These are phyloP conservation scores for Sebastes baramenuke DNA, from an alignment of 2,797 vertebrate species.

Conservation along the genomic window DNA sequence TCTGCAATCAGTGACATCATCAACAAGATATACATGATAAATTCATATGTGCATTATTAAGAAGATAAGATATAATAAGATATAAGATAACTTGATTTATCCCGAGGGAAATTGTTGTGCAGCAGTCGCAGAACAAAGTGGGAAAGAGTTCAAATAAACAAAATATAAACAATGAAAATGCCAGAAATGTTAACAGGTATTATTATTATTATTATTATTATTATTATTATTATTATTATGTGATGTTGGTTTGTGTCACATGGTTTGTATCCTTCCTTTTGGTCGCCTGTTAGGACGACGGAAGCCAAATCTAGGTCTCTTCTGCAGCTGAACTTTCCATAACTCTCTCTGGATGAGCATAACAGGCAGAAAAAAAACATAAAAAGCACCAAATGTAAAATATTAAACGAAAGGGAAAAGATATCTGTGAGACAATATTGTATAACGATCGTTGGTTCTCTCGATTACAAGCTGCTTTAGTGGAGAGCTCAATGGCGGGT, in stretches of 20 bases:
- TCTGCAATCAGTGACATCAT: background rate
- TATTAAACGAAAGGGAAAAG: constrained; percentile 30
- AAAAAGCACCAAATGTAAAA: constrained; percentile 27
- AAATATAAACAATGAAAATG: background rate
- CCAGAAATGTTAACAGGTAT: background rate
- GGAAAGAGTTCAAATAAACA: background rate
- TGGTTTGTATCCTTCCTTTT: background rate
- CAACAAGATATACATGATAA: background rate
- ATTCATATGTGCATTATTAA: too few species aligned
- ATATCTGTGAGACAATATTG: constrained; percentile 49
- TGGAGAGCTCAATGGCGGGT: constrained; percentile 44
- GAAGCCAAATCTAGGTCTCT: background rate
- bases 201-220: background rate
- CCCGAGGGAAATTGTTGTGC: too few species aligned
- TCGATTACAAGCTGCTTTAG: constrained; percentile 61
- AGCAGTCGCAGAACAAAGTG: background rate
- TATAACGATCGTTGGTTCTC: constrained; percentile 22
- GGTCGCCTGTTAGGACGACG: background rate
- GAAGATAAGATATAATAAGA: too few species aligned
- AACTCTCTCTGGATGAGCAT: background rate
- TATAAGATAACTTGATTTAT: too few species aligned
- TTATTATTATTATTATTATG: background rate
- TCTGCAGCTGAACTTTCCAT: background rate
- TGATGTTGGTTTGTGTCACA: background rate
- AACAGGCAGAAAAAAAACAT: constrained; percentile 11